phyloP scores from a whole-genome alignment of 2,113 vertebrate species.

The Seriola aureovittata region DNA sequence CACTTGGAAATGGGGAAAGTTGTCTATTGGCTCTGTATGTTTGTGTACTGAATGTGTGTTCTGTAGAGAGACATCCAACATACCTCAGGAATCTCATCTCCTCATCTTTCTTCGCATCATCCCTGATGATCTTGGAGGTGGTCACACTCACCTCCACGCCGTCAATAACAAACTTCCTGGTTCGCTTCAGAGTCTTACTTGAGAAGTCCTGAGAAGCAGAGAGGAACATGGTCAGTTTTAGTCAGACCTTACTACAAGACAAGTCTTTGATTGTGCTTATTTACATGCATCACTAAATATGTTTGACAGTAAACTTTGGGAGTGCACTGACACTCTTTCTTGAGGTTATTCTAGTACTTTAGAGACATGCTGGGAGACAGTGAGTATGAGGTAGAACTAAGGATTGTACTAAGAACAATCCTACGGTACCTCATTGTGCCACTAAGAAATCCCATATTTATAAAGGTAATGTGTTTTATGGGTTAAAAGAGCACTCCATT shows the following conservation, averaged over 20 bases:
- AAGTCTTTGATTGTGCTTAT: not conserved
- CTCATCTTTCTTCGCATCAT: slow-evolving; percentile 98
- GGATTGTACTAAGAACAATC: not conserved
- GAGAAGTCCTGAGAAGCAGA: slow-evolving; percentile 84
- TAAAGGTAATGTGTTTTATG: not conserved
- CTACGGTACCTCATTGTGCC: too few relatives aligned
- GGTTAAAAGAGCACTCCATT: too few relatives aligned
- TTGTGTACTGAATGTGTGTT: not conserved
- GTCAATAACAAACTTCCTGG: slow-evolving; percentile 93
- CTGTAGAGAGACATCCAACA: slow-evolving; percentile 40
- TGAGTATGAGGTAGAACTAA: not conserved
- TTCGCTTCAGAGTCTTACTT: slow-evolving; percentile 95
- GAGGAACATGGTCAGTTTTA: not conserved
- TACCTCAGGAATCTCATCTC: slow-evolving; percentile 98
- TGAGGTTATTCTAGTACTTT: not conserved
- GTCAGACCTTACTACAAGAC: not conserved
- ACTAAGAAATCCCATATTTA: not conserved
- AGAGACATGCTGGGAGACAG: not conserved
- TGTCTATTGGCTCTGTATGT: too few relatives aligned
- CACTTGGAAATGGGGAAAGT: too few relatives aligned
- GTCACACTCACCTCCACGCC: slow-evolving; percentile 97
- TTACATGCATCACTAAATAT: not conserved
- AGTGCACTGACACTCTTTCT: not conserved
- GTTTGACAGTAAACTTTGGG: not conserved
- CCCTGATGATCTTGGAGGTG: slow-evolving; percentile 96